Evolutionary conservation across 2,113 vertebrate species (phyloP).

Genomic region (Henicopernis longicauda): DNA sequence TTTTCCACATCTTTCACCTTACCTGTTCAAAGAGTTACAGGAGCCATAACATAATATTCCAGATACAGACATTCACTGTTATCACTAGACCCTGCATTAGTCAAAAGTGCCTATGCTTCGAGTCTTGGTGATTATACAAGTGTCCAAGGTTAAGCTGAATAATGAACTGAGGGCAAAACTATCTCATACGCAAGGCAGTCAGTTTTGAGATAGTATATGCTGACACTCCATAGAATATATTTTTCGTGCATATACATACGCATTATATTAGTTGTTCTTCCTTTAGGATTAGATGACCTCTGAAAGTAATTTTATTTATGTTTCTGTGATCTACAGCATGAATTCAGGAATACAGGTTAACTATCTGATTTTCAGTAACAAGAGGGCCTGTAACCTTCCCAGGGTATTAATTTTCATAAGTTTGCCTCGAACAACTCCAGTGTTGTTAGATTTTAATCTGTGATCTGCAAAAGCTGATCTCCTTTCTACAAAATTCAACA

Average conservation of each 20-base stretch:
- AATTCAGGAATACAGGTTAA: not conserved
- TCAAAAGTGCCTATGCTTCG: not conserved
- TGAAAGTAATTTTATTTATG: not conserved
- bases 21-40: conserved; percentile 15
- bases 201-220: not conserved
- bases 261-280: not conserved
- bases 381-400: not conserved
- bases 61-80: not conserved
- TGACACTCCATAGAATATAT: not conserved
- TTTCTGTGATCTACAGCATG: not conserved
- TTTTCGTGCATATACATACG: not conserved
- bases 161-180: not conserved
- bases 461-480: not conserved
- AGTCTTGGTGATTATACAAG: not conserved
- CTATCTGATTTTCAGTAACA: not conserved
- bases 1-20: conserved; percentile 43
- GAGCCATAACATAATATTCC: not conserved
- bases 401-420: not conserved
- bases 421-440: not conserved
- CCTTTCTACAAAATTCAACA: not conserved
- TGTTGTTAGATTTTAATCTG: not conserved
- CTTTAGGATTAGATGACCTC: not conserved
- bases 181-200: not conserved
- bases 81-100: not conserved
- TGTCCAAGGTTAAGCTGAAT: not conserved